These are phyloP conservation scores for Emys orbicularis DNA, from an alignment of 2,797 vertebrate species.

Conservation along the genomic window DNA sequence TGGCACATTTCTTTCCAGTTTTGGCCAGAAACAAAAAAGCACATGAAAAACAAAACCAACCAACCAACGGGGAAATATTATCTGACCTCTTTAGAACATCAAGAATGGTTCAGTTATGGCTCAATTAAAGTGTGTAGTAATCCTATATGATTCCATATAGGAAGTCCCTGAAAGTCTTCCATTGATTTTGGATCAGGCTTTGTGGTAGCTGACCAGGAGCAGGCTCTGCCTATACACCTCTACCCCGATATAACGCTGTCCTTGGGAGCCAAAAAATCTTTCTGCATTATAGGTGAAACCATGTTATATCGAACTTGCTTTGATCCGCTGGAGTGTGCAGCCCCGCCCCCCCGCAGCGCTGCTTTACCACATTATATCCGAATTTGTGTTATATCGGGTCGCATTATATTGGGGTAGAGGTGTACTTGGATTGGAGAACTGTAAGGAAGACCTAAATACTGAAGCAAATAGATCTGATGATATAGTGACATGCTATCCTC, in stretches of 20 bases:
- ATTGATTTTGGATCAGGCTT: background rate
- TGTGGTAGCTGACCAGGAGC: background rate
- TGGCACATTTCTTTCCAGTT: background rate
- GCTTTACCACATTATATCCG: no score
- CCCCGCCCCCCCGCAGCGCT: no score
- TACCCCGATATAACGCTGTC: no score
- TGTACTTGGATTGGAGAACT: background rate
- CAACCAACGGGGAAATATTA: background rate
- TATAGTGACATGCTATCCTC: background rate
- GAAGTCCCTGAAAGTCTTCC: background rate
- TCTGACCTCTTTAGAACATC: accelerated
- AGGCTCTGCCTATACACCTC: background rate
- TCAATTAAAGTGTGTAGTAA: background rate
- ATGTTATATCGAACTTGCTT: no score
- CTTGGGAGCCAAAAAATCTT: no score
- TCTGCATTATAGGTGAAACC: no score
- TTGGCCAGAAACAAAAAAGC: background rate
- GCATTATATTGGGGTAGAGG: no score
- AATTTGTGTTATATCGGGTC: no score
- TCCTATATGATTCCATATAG: background rate
- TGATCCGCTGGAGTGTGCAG: no score
- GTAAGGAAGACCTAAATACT: background rate
- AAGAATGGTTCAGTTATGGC: background rate
- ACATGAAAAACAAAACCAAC: background rate
- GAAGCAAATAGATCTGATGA: background rate